These are phyloP conservation scores for Alca torda DNA, from an alignment of 2,797 vertebrate genomes.

Conservation along the genomic window DNA sequence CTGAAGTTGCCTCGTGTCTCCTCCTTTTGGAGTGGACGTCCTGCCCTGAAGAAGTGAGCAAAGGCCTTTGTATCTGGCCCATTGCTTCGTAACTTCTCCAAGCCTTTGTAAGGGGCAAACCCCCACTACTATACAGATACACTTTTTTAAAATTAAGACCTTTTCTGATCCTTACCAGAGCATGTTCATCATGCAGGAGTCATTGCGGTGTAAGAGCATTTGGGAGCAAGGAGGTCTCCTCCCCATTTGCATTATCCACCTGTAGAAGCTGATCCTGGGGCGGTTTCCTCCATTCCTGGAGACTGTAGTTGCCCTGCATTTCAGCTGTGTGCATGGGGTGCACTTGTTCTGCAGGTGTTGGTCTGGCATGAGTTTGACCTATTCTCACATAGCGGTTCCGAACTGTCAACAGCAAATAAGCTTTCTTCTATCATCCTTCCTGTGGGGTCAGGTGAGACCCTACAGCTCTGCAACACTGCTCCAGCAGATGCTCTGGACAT, in stretches of 20 bases:
- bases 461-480: background rate
- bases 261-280: background rate
- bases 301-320: background rate
- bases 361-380: background rate
- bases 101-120: background rate
- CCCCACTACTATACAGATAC: background rate
- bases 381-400: background rate
- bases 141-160: background rate
- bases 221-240: background rate
- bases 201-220: background rate
- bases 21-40: background rate
- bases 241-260: background rate
- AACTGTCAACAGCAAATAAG: background rate
- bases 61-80: background rate
- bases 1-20: background rate
- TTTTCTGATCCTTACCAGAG: background rate
- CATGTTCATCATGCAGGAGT: background rate
- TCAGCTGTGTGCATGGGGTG: background rate
- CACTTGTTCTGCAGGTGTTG: background rate
- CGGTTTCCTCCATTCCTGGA: background rate
- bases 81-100: background rate
- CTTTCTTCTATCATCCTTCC: background rate
- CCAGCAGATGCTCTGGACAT: background rate
- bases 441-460: background rate
- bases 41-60: background rate